Base-by-base conservation (phyloP, 1,140 invertebrate species). In the Phortica variegata region DNA sequence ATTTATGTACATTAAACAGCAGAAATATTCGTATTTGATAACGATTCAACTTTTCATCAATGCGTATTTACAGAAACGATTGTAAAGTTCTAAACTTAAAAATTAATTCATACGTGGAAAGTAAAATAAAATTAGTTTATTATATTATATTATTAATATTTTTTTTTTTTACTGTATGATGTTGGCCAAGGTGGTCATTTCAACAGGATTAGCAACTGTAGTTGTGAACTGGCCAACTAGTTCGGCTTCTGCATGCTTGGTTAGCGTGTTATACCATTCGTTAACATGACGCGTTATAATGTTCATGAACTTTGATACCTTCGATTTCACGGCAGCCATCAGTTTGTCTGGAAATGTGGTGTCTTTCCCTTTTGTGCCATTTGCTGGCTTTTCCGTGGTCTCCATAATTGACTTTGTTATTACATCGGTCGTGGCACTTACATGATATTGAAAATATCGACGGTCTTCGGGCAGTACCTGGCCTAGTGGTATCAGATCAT, bases 241-340 rank as follows among this genome's bases (percentile, higher is more conserved):
- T 1, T 60, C 54, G 15, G 49, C 34, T 0, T 68, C 60, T 23
- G 73, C 13, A 5, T 73, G 70, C 23, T 58, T 66, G 1, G 70
- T 43, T 23, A 73, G 21, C 10, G 70, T 73, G 23, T 65, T 68
- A 38, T 73, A 73, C 70, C 62, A 73, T 4, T 73, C 70, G 42
- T 54, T 58, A 44, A 73, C 69, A 19, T 73, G 70, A 6, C 52
- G 49, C 8, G 70, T 56, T 21, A 73, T 50, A 17, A 73, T 70
- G 49, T 53, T 58, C 12, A 73, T 56, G 10, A 73, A 54, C 20
- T 54, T 69, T 26, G 55, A 52, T 1, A 73, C 61, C 44, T 65
- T 70, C 2, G 58, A 48, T 29, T 70, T 73, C 0, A 73, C 60
- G 2, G 60, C 66, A 18, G 44, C 65, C 0, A 68, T 60, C 6